Conservation (phyloP, 1,140 invertebrate species). For the Pantala flavescens region DNA sequence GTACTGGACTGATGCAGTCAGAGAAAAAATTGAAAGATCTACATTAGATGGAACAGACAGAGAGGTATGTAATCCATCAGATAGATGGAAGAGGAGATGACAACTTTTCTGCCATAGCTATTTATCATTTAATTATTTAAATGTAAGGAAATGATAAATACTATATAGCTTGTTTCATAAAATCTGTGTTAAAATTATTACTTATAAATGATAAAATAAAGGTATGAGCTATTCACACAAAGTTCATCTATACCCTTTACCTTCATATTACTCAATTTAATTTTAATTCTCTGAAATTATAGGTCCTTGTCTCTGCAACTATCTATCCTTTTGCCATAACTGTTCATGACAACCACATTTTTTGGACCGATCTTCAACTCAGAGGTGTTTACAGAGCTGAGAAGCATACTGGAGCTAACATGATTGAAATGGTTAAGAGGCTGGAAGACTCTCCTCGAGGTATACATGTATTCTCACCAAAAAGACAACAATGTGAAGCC, state of each 20-base stretch:
- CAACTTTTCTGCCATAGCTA: constrained; percentile 19
- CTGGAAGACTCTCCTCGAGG: constrained; percentile 84
- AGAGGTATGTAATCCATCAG: constrained; percentile 31
- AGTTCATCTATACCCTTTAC: too few relatives aligned
- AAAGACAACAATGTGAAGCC: constrained; percentile 65
- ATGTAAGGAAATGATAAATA: constrained; percentile 14
- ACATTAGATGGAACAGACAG: constrained; percentile 70
- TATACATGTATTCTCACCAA: constrained; percentile 76
- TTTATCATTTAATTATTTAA: background rate
- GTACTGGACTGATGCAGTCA: constrained; percentile 96
- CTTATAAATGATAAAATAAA: background rate
- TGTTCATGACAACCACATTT: constrained; percentile 83
- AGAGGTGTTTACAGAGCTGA: constrained; percentile 91
- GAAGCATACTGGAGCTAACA: constrained; percentile 91
- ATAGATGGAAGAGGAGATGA: too few relatives aligned
- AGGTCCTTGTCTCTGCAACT: constrained; percentile 74
- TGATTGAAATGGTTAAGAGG: constrained; percentile 86
- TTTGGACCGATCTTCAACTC: constrained; percentile 94
- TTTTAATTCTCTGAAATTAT: constrained; percentile 22
- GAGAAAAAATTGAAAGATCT: constrained; percentile 93
- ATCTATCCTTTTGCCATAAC: constrained; percentile 96
- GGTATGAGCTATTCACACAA: too few relatives aligned
- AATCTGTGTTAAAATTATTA: constrained; percentile 12
- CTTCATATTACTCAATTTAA: background rate
- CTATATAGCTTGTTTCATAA: too few relatives aligned